Conservation (phyloP, 2,113 vertebrate genomes). For the Nycticryphes semicollaris region DNA sequence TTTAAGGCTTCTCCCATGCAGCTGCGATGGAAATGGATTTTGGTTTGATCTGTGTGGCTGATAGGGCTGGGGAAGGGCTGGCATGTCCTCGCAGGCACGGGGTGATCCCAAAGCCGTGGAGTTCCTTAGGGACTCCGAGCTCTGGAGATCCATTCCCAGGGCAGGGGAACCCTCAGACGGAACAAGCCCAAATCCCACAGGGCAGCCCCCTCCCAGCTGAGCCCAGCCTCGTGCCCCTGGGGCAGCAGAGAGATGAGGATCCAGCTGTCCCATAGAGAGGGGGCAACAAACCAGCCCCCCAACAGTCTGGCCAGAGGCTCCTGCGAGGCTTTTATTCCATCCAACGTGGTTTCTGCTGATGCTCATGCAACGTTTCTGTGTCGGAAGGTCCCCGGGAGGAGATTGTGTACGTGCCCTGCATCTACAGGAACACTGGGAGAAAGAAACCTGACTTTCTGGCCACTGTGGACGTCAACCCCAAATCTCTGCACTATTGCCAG, state of each 20-base stretch:
- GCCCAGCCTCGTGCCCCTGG: neutral
- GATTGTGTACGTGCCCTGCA: constrained; percentile 90
- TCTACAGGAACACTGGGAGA: constrained; percentile 85
- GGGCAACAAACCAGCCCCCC: neutral
- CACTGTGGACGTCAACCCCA: constrained; percentile 87
- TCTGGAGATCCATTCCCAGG: neutral
- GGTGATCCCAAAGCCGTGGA: neutral
- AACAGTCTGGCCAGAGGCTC: neutral
- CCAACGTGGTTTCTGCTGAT: neutral
- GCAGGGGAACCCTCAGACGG: neutral
- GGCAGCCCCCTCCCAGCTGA: neutral
- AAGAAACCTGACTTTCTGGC: constrained; percentile 89
- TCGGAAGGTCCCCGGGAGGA: constrained; percentile 84
- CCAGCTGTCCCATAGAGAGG: fast-evolving
- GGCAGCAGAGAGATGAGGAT: neutral
- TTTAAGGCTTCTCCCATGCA: neutral
- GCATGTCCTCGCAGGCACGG: neutral
- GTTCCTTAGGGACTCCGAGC: neutral
- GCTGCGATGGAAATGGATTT: neutral
- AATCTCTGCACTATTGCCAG: constrained; percentile 83
- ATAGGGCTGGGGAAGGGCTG: neutral
- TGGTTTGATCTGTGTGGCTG: neutral
- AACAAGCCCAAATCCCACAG: neutral
- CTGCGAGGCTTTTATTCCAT: neutral
- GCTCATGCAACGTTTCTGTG: neutral